These are phyloP conservation scores for Eudasyphora cyanicolor DNA, from an alignment of 2,888 invertebrate genomes.

Conservation along the genomic window DNA sequence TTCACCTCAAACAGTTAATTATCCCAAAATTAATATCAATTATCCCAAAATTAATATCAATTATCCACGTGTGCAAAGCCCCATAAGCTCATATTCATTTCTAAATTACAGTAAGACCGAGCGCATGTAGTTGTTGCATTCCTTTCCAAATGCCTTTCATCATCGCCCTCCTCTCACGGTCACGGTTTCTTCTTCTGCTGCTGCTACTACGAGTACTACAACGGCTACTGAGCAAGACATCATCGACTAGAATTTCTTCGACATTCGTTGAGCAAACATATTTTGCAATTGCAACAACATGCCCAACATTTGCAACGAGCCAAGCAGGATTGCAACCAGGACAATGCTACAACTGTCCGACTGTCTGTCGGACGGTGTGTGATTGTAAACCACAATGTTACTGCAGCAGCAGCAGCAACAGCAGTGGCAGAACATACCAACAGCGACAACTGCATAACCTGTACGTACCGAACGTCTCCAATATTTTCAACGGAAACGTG, in stretches of 20 bases:
- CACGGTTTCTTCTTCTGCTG: background rate
- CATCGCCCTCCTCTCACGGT: background rate
- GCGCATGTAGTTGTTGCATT: background rate
- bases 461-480: slow-evolving; percentile 31
- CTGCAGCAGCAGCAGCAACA: slow-evolving; percentile 31
- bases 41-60: no score
- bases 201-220: no score
- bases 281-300: slow-evolving; percentile 54
- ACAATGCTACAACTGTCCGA: no score
- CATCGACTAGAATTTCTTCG: slow-evolving; percentile 24
- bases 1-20: no score
- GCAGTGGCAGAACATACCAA: background rate
- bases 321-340: slow-evolving; percentile 37
- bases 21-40: no score
- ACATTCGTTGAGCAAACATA: slow-evolving; percentile 27
- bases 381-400: slow-evolving; percentile 59
- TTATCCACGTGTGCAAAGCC: background rate
- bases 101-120: slow-evolving; percentile 12
- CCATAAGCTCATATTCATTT: slow-evolving; percentile 4
- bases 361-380: background rate
- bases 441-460: background rate
- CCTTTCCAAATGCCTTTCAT: background rate
- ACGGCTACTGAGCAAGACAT: slow-evolving; percentile 28
- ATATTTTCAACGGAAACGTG: slow-evolving; percentile 21
- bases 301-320: slow-evolving; percentile 34